Evolutionary conservation across 1,140 invertebrate genomes (phyloP), one percentile per base, ranked within the genome.

Genomic region (Tetramorium alpestre): DNA sequence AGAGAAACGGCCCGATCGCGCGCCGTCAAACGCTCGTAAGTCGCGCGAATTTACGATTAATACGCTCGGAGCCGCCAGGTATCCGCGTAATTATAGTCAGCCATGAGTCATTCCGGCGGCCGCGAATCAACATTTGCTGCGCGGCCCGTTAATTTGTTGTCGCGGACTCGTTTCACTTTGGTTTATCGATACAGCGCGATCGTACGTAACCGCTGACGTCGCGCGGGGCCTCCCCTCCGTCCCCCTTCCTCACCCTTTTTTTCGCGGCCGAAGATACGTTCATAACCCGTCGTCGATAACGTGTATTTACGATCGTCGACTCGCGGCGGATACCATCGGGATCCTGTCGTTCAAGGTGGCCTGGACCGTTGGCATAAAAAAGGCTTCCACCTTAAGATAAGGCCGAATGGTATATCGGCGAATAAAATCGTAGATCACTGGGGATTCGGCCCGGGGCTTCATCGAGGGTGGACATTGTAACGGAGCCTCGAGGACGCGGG

Each of bases 401-500:
- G 88, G 33, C 86, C 64, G 62, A 67, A 67, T 85, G 89, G 89
- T 90, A 90, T 90, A 88, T 88, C 82, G 89, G 58, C 82, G 76
- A 89, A 92, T 91, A 87, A 90, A 87, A 91, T 91, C 88, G 87
- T 89, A 89, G 85, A 92, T 91, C 89, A 92, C 82, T 58, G 33
- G 86, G 85, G 87, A 76, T 88, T 86, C 75, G 44, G 62, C 73
- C 70, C 54, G 41, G 64, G 75, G 54, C 51, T 72, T 65, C 72
- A 25, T 82, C 85, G 85, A 87, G 85, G 56, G 89, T 89, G 88
- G 88, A 89, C 85, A 72, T 70, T 44, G 33, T 47, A 51, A 44
- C 54, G 49, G 62, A 82, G 56, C 70, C 62, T 58, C 11, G 82
- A 89, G 70, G 64, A 54, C 67, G 33, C 28, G 84, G 33, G 33